Conservation (phyloP, 1,140 invertebrate species). For the Cryptotermes secundus region DNA sequence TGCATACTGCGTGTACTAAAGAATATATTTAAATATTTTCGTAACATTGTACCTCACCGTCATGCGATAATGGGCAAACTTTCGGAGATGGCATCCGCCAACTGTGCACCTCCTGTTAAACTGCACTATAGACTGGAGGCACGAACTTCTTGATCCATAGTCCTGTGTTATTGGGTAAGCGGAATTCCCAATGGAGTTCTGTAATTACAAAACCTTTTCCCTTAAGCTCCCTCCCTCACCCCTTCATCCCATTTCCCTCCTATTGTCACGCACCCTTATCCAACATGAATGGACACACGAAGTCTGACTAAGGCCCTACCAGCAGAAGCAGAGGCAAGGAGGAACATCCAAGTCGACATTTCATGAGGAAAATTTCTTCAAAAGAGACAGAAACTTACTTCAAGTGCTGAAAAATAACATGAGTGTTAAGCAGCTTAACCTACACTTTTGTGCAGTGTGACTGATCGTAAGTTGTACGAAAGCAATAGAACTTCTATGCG, state of each 20-base stretch:
- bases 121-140: neutral
- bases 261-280: neutral
- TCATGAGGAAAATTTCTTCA: neutral
- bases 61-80: neutral
- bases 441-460: too few relatives aligned
- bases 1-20: too few relatives aligned
- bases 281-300: neutral
- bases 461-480: too few relatives aligned
- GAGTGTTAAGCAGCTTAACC: too few relatives aligned
- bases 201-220: neutral
- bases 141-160: neutral
- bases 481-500: too few relatives aligned
- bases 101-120: too few relatives aligned
- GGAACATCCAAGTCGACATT: neutral
- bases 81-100: neutral
- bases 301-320: neutral
- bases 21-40: neutral
- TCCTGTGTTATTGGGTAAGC: neutral
- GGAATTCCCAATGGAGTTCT: neutral
- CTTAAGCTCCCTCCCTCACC: neutral
- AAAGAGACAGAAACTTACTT: neutral
- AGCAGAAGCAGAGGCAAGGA: neutral
- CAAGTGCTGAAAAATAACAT: too few relatives aligned
- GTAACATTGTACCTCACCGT: neutral
- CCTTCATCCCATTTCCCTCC: too few relatives aligned